Evolutionary conservation across 2,113 vertebrate genomes (phyloP), one percentile per base, ranked within the genome.

Genomic region (Jacana jacana): DNA sequence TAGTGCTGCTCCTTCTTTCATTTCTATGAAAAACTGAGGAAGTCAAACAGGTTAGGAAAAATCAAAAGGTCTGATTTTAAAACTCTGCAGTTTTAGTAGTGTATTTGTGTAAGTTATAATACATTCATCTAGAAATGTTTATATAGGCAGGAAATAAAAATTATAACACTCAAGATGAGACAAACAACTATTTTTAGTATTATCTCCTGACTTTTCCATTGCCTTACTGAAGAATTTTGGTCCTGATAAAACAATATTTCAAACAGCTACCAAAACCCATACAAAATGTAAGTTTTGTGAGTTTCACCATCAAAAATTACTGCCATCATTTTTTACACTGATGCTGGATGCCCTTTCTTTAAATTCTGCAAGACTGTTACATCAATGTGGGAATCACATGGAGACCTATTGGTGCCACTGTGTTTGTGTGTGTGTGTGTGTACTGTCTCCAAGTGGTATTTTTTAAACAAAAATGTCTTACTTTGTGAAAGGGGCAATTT

Each of bases 401-500:
- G n/a, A 44, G 30, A 30, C 10, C 4, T 18, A 28, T 0, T 19
- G 44, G 30, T 65, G 35, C 52, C 31, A 39, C 33, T 54, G 20
- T 30, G 48, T 28, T 19, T 27, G 7, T 9, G 4, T 33, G 20
- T 82, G 64, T 54, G 39, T 37, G 22, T 8, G 25, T 11, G 27
- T 68, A 49, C 39, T 58, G 46, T 48, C 68, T 88, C 76, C 51
- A 88, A 90, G 55, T n/a, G 39, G 30, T 19, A 48, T 75, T 80
- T 93, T 90, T 70, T 22, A 68, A 89, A 54, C 46, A 70, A 55
- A 86, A 83, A n/a, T 76, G 18, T 57, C 64, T 57, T 75, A 48
- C 48, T 40, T 75, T 81, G 31, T 58, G 65, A 94, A 91, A 94
- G 65, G 35, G 94, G 39, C 28, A 33, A 84, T 92, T 91, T 92